Evolutionary conservation across 2,113 vertebrate species (phyloP), one percentile per base, ranked within the genome.

Genomic region (Mus spicilegus): DNA sequence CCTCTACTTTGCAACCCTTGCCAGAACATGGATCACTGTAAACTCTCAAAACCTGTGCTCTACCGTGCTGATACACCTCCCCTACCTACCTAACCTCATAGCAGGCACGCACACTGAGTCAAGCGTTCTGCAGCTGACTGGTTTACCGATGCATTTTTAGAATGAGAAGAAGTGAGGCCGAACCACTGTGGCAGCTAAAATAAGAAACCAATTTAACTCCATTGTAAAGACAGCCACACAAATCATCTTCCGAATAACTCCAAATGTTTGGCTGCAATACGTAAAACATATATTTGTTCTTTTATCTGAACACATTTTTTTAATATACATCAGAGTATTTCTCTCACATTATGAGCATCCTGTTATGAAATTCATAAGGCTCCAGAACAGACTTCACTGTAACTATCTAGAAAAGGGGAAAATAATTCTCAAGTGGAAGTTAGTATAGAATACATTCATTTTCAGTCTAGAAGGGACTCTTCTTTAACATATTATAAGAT

Each of bases 161-260:
- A 98, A 98, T 73, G 93, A 97, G 98, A 98, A 96, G 84, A 96
- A 98, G 97, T 96, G 0, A 98, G 94, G 96, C 94, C 92, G 91
- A 98, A 98, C 92, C 93, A 96, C 95, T 95, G 93, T 0, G 0
- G 90, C 94, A 82, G 58, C 97, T 97, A 98, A 97, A 97, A 96
- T 97, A 96, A 96, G 97, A 97, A 98, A 95, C 69, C 95, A 92
- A 98, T 98, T 98, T 98, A 96, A 92, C 97, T 97, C 97, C 96
- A 84, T 5, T 97, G 96, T 98, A 98, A 98, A 89, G 92, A 98
- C 94, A 98, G 94, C 65, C 87, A 90, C 65, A 76, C 95, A 98
- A 92, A 96, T 96, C 88, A 96, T 42, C 16, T 67, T 93, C 86
- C 75, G 96, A 97, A 97, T 97, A 98, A 98, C 97, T 98, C 96